Base-by-base conservation (phyloP, 2,113 vertebrate genomes). In the Suncus etruscus region DNA sequence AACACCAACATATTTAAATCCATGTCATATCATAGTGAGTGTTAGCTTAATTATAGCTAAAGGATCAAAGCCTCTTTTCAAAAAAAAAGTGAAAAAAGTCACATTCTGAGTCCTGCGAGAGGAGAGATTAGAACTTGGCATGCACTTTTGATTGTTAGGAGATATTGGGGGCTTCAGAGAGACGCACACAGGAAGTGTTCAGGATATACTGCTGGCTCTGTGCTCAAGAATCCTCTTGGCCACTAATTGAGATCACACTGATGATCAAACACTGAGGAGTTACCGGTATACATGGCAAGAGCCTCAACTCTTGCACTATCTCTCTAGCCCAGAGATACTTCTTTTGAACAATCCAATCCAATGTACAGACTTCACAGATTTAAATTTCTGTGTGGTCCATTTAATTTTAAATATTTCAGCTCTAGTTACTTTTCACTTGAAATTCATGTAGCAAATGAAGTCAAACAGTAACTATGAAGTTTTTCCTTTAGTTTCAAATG, bases 401-500 rank as follows among this genome's bases (percentile, higher is more conserved):
- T 78, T 74, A 74, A 1, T 24, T 91, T 70, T 81, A 83, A 86
- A 24, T 88, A 91, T 86, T 75, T 92, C 88, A 72, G 25, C 4
- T 85, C 45, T 39, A 86, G 27, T 76, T 74, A 74, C 4, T 83
- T 92, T 87, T 54, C 45, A 77, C 66, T 69, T 91, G 86, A 83
- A 68, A 69, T 76, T 86, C 63, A 89, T 9, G 48, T 72, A 31
- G 79, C 76, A 76, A 90, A 83, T 75, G 69, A 94, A 78, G 10
- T 82, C 20, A 79, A 54, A 32, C 15, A 86, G 24, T 70, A 74
- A 84, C 48, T 91, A 32, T 82, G 48, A 89, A 86, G 29, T 20
- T 61, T 91, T 95, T 81, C 8, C 58, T 96, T 75, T 76, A 6
- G 18, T 83, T 91, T 48, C n/a, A 82, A 92, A 91, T 77, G 24